Evolutionary conservation across 2,888 invertebrate genomes (phyloP), one percentile per base, ranked within the genome.

Genomic region (Halictus quadricinctus): DNA sequence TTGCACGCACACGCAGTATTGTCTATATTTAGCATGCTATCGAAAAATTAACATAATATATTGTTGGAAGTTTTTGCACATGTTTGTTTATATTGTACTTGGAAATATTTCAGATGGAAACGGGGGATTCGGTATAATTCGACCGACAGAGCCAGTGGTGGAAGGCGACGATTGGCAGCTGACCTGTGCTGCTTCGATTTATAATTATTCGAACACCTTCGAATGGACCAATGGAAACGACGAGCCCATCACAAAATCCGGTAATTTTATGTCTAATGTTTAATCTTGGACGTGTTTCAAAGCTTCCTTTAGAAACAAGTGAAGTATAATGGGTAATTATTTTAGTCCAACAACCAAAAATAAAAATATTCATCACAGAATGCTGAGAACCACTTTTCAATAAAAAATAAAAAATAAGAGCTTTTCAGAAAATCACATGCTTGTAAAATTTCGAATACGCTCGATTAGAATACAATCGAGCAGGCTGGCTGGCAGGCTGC

Each of bases 101-200:
- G 10, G 15, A 69, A 70, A 84, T 72, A 75, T 79, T 92, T 25
- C 85, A 95, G 96, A 96, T 90, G 94, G 95, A 7, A 84, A 92
- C 60, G 92, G 94, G 66, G 95, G 95, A 15, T 95, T 95, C 81
- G 93, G 93, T 69, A 92, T 95, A 29, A 94, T 95, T 60, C 88
- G 84, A 8, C 90, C 92, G 29, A 80, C 83, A 18, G 87, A 86
- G 29, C 87, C 85, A 70, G 88, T 95, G 1, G 95, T 96, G 0
- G 94, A 95, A 50, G 96, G 96, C 0, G 96, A 97, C 86, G 91
- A 95, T 79, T 91, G 96, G 0, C 94, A 93, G 25, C 88, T 97
- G 10, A 95, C 94, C 8, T 97, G 97, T 92, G 96, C 95, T 4
- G 96, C 96, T 0, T 95, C 96, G 0, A 94, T 95, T 29, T 95